Conservation (phyloP, 2,888 invertebrate genomes). For the Drosophila meridionalis region DNA sequence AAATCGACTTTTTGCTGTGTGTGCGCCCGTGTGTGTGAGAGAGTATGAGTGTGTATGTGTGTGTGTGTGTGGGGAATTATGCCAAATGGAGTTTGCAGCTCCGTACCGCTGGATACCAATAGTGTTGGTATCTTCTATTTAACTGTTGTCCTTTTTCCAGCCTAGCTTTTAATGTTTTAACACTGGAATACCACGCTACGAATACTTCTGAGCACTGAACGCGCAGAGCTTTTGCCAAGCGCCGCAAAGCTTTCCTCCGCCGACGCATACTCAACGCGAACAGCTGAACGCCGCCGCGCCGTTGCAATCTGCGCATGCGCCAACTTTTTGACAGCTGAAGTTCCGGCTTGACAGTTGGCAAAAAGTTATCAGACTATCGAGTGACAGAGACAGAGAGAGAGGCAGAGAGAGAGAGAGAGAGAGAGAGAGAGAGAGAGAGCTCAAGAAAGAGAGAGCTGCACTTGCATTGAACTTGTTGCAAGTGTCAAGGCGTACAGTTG, state of each 20-base stretch:
- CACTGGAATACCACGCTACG: constrained; percentile 61
- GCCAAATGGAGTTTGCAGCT: constrained; percentile 70
- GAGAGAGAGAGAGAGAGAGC: neutral
- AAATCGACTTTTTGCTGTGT: constrained; percentile 76
- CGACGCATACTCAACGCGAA: constrained; percentile 39
- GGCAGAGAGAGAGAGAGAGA: neutral
- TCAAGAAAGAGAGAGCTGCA: neutral
- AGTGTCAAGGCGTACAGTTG: constrained; percentile 18
- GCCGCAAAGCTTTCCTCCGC: constrained; percentile 12
- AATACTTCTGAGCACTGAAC: constrained; percentile 27
- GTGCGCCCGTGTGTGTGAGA: constrained; percentile 7
- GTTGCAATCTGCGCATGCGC: constrained; percentile 56
- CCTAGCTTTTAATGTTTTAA: constrained; percentile 76
- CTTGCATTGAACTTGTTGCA: constrained; percentile 54
- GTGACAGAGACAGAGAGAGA: neutral
- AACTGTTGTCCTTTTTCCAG: constrained; percentile 77
- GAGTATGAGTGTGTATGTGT: constrained; percentile 1
- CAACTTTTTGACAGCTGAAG: constrained; percentile 35
- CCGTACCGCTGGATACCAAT: constrained; percentile 74
- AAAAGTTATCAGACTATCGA: constrained; percentile 24
- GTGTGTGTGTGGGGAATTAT: constrained; percentile 69
- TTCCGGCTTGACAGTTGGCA: constrained; percentile 37
- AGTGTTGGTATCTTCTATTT: constrained; percentile 81
- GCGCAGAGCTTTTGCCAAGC: constrained; percentile 39
- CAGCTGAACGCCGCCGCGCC: constrained; percentile 48